phyloP scores from a whole-genome alignment of 92 coral and sea anemone genomes.

The Nematostella vectensis region DNA sequence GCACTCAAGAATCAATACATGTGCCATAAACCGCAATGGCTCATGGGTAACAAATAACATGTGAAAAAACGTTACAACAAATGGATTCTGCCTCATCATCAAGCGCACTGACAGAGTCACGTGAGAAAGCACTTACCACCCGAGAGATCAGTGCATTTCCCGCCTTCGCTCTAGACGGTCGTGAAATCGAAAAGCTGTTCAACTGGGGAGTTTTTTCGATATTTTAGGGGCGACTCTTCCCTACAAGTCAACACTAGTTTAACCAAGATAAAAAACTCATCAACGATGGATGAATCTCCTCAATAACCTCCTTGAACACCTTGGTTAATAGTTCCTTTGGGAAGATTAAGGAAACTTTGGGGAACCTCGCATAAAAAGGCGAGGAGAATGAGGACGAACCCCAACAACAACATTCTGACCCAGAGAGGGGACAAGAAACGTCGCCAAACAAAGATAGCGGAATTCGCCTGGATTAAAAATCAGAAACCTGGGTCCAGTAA shows the following conservation, averaged over 20 bases:
- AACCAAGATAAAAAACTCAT: not conserved
- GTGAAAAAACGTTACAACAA: no score
- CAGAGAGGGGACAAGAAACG: not conserved
- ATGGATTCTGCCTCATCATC: conserved; percentile 39
- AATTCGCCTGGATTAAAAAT: not conserved
- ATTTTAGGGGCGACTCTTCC: not conserved
- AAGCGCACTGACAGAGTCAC: conserved; percentile 38
- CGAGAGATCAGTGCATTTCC: conserved; percentile 10
- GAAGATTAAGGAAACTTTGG: not conserved
- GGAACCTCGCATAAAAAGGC: not conserved
- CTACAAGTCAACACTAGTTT: not conserved
- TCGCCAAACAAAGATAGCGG: not conserved
- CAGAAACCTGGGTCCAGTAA: not conserved
- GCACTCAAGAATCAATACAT: no score
- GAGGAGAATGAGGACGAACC: not conserved
- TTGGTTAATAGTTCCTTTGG: not conserved
- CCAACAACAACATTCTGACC: not conserved
- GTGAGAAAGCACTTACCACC: conserved; percentile 34
- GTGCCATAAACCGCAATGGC: no score
- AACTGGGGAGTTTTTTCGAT: no score
- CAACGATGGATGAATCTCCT: not conserved
- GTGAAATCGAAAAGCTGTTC: not conserved
- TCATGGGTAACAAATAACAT: no score
- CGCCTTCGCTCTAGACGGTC: conserved; percentile 21
- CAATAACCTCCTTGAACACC: not conserved